phyloP scores from a whole-genome alignment of 2,797 vertebrate species.

The Monodelphis domestica region DNA sequence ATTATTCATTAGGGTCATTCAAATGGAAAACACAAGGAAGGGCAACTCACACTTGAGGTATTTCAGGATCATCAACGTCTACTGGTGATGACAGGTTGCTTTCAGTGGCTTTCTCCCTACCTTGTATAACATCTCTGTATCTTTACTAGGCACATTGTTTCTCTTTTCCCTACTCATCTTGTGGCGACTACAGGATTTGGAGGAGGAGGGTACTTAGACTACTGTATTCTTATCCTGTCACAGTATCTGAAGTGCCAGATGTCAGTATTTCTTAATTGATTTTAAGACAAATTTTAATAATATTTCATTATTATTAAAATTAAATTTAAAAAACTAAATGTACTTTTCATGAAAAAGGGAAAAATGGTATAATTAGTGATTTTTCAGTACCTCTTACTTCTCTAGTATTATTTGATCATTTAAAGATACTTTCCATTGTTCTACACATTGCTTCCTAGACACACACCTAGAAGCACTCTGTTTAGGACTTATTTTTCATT shows the following conservation, averaged over 20 bases:
- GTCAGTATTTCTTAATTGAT: conserved; percentile 71
- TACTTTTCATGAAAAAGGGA: background rate
- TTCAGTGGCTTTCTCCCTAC: background rate
- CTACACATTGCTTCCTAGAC: conserved; percentile 18
- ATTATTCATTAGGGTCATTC: background rate
- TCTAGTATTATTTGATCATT: conserved; percentile 28
- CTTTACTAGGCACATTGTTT: background rate
- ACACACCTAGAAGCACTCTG: background rate
- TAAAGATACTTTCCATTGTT: background rate
- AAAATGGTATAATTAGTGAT: conserved; percentile 43
- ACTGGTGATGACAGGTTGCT: background rate
- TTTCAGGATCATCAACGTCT: background rate
- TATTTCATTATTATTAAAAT: too few relatives aligned
- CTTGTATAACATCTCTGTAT: background rate
- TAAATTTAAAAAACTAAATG: conserved; percentile 37
- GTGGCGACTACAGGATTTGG: background rate
- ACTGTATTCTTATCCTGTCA: conserved; percentile 55
- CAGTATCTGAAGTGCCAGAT: conserved; percentile 52
- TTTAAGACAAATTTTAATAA: conserved; percentile 61
- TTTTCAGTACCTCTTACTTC: conserved; percentile 35
- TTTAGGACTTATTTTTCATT: background rate
- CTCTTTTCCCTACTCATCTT: background rate
- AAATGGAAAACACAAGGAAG: background rate
- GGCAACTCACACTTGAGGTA: background rate
- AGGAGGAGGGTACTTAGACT: too few relatives aligned